Percentiles rank a stretch among this genome's conserved stretches.
Conservation (phyloP, 2,888 invertebrate genomes). For the Synanthedon formicaeformis region DNA sequence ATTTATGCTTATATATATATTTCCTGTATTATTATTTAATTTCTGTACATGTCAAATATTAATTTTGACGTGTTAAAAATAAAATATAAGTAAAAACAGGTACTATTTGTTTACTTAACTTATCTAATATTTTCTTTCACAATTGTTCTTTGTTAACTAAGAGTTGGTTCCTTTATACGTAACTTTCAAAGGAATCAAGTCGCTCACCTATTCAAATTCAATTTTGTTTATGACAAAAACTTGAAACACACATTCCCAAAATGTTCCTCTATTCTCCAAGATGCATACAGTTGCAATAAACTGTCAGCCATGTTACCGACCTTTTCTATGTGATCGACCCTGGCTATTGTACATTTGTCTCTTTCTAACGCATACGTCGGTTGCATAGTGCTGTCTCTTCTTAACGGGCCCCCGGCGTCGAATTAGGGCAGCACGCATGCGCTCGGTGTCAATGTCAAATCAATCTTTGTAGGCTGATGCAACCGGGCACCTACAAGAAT, state of each 20-base stretch:
- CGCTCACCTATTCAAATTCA: neutral
- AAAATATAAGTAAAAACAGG: too few species aligned
- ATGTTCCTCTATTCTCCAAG: neutral
- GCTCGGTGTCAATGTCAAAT: conserved; percentile 67
- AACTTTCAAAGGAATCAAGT: neutral
- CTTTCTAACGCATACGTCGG: conserved; percentile 19
- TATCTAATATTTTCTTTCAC: too few species aligned
- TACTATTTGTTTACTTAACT: too few species aligned
- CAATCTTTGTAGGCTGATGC: conserved; percentile 67
- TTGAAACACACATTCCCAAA: neutral
- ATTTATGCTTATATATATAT: too few species aligned
- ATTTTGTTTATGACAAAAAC: neutral
- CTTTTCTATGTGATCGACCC: conserved; percentile 26
- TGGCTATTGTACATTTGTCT: conserved; percentile 26
- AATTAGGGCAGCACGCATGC: conserved; percentile 68
- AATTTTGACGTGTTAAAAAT: too few species aligned
- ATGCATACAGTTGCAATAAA: conserved; percentile 50
- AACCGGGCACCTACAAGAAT: conserved; percentile 29
- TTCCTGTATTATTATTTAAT: too few species aligned
- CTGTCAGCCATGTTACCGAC: conserved; percentile 58
- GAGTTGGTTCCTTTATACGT: neutral
- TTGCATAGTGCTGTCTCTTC: conserved; percentile 26
- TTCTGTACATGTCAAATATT: too few species aligned
- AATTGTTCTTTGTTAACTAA: too few species aligned
- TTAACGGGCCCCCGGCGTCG: conserved; percentile 29